Conservation (phyloP, 2,797 vertebrate genomes). For the Aplochiton taeniatus region DNA sequence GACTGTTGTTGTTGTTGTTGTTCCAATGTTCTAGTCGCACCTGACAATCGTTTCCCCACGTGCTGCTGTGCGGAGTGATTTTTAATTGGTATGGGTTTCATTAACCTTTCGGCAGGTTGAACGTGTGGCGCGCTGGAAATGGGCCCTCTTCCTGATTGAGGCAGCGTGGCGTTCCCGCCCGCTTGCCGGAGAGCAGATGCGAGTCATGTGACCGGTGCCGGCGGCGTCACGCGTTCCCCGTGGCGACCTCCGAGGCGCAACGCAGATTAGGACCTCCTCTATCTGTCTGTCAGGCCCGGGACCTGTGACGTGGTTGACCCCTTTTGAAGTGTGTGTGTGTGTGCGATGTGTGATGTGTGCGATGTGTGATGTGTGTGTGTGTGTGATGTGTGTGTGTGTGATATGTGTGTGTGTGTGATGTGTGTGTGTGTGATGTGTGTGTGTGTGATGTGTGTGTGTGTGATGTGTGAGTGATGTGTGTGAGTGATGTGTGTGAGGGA, state of each 20-base stretch:
- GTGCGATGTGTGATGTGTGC: slow-evolving; percentile 9
- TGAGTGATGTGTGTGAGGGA: slow-evolving; percentile 4
- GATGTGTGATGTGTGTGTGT: slow-evolving; percentile 9
- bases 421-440: too few species aligned
- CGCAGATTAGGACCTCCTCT: slow-evolving; percentile 16
- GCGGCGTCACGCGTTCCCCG: slow-evolving; percentile 16
- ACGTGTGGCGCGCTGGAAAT: slow-evolving; percentile 15
- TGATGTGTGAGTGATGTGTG: slow-evolving; percentile 24
- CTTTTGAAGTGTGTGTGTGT: slow-evolving; percentile 22
- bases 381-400: too few species aligned
- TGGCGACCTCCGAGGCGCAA: slow-evolving; percentile 3
- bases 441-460: slow-evolving; percentile 2
- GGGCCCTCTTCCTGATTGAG: neutral
- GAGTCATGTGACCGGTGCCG: neutral
- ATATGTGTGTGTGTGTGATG: slow-evolving; percentile 25
- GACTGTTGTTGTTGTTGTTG: slow-evolving; percentile 12
- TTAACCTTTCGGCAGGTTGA: slow-evolving; percentile 10
- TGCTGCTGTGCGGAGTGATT: neutral
- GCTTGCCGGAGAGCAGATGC: slow-evolving; percentile 15
- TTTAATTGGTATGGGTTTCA: slow-evolving; percentile 12
- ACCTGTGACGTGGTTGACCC: slow-evolving; percentile 15
- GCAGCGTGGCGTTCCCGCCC: slow-evolving; percentile 7
- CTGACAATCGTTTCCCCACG: slow-evolving; percentile 1
- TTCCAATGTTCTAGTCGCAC: neutral
- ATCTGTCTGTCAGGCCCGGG: neutral